A percentile compares a stretch with the other conserved stretches of the same genome.
Evolutionary conservation across 2,888 invertebrate genomes (phyloP).

Genomic region (Drosophila tripunctata): DNA sequence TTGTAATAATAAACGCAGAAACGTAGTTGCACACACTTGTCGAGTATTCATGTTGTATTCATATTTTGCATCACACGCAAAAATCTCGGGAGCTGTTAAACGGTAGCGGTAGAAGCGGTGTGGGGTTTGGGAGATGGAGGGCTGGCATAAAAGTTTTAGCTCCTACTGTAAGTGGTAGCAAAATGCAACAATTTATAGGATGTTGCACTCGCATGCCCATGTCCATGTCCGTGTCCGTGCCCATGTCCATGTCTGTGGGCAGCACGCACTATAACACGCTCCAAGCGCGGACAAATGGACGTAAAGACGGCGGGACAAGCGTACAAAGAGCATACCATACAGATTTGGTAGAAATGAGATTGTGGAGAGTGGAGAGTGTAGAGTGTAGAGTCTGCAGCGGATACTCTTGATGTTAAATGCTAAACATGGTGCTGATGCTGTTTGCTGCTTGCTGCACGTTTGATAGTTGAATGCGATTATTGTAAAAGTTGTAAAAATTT

Average conservation of each 20-base stretch:
- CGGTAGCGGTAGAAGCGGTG: constrained; percentile 11
- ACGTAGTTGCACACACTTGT: constrained; percentile 72
- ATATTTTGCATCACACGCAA: constrained; percentile 73
- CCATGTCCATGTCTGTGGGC: constrained; percentile 50
- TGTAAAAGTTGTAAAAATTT: constrained; percentile 66
- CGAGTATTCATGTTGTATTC: constrained; percentile 72
- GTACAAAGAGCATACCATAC: constrained; percentile 15
- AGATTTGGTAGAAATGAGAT: constrained; percentile 6
- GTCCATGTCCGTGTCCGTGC: constrained; percentile 66
- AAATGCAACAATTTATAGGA: constrained; percentile 71
- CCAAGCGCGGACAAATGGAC: constrained; percentile 13
- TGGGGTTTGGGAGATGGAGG: not conserved
- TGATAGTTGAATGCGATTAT: constrained; percentile 66
- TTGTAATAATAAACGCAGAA: constrained; percentile 51
- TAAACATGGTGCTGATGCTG: constrained; percentile 45
- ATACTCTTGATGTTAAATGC: constrained; percentile 59
- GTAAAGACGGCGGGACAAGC: not conserved
- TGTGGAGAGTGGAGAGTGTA: not conserved
- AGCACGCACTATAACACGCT: constrained; percentile 70
- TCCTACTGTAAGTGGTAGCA: constrained; percentile 52
- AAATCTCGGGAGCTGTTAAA: constrained; percentile 52
- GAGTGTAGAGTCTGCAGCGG: constrained; percentile 25
- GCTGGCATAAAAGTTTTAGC: not conserved
- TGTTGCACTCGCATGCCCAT: constrained; percentile 55
- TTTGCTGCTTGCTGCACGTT: constrained; percentile 41